Conservation (phyloP, 2,797 vertebrate species). For the Acropternis orthonyx region DNA sequence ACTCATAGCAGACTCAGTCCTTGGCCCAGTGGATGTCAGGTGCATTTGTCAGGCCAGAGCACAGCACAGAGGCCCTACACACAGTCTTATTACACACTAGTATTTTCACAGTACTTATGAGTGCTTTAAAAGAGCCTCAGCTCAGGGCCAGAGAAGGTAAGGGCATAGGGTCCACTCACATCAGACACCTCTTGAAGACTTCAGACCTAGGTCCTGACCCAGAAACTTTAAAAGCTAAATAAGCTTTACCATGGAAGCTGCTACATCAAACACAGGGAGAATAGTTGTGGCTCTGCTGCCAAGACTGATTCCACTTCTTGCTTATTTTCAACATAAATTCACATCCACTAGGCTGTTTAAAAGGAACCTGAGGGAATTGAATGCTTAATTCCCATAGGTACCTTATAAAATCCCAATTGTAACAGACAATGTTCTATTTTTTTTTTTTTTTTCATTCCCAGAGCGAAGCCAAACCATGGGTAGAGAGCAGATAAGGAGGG, state of each 20-base stretch:
- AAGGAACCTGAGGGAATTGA: not conserved
- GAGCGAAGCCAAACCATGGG: not conserved
- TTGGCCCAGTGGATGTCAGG: not conserved
- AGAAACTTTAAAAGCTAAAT: not conserved
- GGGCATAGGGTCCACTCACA: not conserved
- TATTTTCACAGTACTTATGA: not conserved
- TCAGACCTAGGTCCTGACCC: not conserved
- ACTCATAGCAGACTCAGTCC: not conserved
- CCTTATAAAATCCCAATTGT: not conserved
- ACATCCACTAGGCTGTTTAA: not conserved
- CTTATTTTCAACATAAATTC: slow-evolving; percentile 7
- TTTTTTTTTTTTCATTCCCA: not conserved
- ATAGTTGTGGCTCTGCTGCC: not conserved
- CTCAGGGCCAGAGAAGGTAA: not conserved
- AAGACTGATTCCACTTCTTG: not conserved
- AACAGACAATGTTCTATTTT: not conserved
- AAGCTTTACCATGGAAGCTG: not conserved
- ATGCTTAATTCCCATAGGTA: slow-evolving; percentile 1
- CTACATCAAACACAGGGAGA: not conserved
- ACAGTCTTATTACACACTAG: not conserved
- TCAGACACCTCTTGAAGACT: not conserved
- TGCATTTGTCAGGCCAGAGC: not conserved
- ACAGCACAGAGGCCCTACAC: not conserved
- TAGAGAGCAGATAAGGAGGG: not conserved
- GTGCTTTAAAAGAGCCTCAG: not conserved